Evolutionary conservation across 2,888 invertebrate genomes (phyloP).

Genomic region (Pollenia amentaria): DNA sequence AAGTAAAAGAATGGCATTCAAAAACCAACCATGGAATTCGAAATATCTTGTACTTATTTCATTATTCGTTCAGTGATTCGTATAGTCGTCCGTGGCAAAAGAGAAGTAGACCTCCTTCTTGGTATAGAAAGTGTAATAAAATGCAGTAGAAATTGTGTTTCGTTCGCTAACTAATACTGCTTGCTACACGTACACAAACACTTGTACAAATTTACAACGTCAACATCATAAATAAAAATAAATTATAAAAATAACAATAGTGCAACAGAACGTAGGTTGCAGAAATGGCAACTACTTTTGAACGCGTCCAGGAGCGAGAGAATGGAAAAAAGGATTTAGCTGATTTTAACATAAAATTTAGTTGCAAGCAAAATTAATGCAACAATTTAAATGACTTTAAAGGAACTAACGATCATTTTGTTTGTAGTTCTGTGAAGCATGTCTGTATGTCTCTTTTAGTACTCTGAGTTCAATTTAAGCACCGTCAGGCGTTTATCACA

Average conservation of each 20-base stretch:
- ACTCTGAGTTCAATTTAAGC: background rate
- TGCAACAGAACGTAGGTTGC: background rate
- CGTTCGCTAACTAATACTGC: background rate
- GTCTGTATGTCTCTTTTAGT: background rate
- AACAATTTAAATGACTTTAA: constrained; percentile 20
- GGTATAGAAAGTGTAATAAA: constrained; percentile 45
- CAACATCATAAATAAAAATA: constrained; percentile 39
- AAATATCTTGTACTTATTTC: constrained; percentile 8
- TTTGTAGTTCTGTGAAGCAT: background rate
- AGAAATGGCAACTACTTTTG: background rate
- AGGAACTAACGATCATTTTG: constrained; percentile 12
- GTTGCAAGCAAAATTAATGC: background rate
- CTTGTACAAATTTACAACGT: constrained; percentile 1
- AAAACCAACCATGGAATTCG: constrained; percentile 11
- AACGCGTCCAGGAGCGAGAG: too few species aligned
- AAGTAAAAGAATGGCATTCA: background rate
- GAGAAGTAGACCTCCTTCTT: background rate
- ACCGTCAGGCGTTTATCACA: constrained; percentile 33
- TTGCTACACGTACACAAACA: background rate
- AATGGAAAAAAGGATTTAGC: background rate
- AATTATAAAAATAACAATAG: constrained; percentile 39
- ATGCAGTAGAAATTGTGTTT: constrained; percentile 49
- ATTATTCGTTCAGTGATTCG: background rate
- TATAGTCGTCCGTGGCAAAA: too few species aligned
- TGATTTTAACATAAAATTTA: constrained; percentile 14